Evolutionary conservation across 2,888 invertebrate genomes (phyloP).

Genomic region (Erpobdella octoculata): DNA sequence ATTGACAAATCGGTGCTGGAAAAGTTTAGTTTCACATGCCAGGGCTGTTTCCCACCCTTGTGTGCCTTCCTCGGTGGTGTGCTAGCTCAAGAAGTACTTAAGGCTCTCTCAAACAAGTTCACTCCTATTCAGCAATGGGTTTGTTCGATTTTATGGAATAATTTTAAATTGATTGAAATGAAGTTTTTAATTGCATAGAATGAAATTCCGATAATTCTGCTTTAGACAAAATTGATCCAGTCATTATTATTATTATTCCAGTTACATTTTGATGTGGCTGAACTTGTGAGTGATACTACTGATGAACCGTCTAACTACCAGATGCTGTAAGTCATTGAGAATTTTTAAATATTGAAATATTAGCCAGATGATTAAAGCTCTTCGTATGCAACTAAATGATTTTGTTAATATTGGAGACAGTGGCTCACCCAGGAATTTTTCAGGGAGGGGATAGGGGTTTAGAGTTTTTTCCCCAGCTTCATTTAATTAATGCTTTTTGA

Average conservation of each 20-base stretch:
- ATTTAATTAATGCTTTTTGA: too few species aligned
- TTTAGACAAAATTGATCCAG: background rate
- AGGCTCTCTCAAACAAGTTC: constrained; percentile 53
- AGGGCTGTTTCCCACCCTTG: constrained; percentile 47
- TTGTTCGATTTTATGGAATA: background rate
- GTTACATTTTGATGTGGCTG: constrained; percentile 46
- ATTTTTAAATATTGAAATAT: background rate
- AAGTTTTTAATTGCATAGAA: too few species aligned
- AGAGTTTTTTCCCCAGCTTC: too few species aligned
- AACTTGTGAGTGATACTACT: constrained; percentile 33
- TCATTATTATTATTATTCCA: constrained; percentile 35
- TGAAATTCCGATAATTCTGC: background rate
- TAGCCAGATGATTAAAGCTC: background rate
- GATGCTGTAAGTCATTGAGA: constrained; percentile 16
- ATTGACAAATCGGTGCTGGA: constrained; percentile 40
- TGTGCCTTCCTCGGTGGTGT: constrained; percentile 51
- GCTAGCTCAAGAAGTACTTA: constrained; percentile 53
- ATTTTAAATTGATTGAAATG: too few species aligned
- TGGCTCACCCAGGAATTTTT: too few species aligned
- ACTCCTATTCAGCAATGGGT: constrained; percentile 53
- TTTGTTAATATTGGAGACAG: too few species aligned
- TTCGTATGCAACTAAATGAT: too few species aligned
- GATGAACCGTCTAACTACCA: constrained; percentile 2
- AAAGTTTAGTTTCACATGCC: constrained; percentile 43
- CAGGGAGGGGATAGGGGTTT: too few species aligned